phyloP scores from a whole-genome alignment of 1,140 invertebrate species.

The Antheraea pernyi region DNA sequence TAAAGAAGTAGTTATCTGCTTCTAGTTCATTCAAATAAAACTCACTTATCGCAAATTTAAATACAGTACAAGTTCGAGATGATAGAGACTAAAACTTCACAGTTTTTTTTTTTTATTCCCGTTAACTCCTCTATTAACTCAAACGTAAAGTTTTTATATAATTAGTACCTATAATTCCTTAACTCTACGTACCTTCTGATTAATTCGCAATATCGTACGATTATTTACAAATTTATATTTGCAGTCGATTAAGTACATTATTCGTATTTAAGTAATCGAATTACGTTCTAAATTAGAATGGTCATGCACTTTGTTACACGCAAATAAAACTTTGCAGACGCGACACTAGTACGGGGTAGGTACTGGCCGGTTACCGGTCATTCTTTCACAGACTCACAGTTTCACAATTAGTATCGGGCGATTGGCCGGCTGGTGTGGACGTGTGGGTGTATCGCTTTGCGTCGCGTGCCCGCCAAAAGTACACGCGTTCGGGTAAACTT shows the following conservation, averaged over 20 bases:
- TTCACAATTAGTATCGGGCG: slow-evolving; percentile 17
- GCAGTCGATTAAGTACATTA: neutral
- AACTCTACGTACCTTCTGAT: neutral
- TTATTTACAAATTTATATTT: slow-evolving; percentile 17
- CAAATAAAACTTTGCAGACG: slow-evolving; percentile 1
- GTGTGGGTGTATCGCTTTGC: neutral
- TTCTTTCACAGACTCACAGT: slow-evolving; percentile 7
- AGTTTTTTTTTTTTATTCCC: too few species aligned
- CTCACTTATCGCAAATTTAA: too few species aligned
- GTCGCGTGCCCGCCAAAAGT: slow-evolving; percentile 21
- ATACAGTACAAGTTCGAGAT: too few species aligned
- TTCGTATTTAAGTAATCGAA: neutral
- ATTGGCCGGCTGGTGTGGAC: slow-evolving; percentile 14
- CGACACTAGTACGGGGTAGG: neutral
- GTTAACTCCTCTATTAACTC: neutral
- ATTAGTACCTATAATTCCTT: neutral
- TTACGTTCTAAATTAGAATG: neutral
- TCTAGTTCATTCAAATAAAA: too few species aligned
- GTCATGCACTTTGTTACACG: neutral
- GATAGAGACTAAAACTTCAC: too few species aligned
- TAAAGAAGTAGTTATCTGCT: too few species aligned
- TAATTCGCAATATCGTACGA: slow-evolving; percentile 19
- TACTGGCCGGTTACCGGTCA: neutral
- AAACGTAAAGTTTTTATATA: neutral
- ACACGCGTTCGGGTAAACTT: slow-evolving; percentile 12